Percentiles rank a stretch among this genome's conserved stretches.
These are phyloP conservation scores for Meloidogyne exigua DNA, from an alignment of 1,140 invertebrate genomes.

Conservation along the genomic window DNA sequence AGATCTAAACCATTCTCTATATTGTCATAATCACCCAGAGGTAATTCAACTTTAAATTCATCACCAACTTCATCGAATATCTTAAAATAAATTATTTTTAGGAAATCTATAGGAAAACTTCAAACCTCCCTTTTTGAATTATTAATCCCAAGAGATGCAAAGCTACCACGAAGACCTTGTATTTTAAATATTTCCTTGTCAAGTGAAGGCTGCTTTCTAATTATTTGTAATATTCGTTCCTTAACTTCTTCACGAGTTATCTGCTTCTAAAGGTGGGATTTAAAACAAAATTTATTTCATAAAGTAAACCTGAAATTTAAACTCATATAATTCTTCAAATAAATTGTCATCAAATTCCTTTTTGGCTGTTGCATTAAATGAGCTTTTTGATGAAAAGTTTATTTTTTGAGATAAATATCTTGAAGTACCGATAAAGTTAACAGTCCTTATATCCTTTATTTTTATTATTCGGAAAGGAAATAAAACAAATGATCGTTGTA, in stretches of 20 bases:
- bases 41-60: background rate
- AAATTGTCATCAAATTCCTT: background rate
- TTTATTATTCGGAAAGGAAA: background rate
- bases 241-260: background rate
- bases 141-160: background rate
- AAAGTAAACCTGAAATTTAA: background rate
- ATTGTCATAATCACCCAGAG: background rate
- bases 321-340: constrained; percentile 5
- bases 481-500: background rate
- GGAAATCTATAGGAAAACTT: background rate
- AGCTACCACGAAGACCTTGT: background rate
- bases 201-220: background rate
- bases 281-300: background rate
- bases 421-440: background rate
- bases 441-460: background rate
- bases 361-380: background rate
- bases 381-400: background rate
- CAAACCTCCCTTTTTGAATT: background rate
- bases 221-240: background rate
- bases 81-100: background rate
- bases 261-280: background rate
- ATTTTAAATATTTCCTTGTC: background rate
- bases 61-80: background rate
- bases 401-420: background rate
- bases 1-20: background rate